Percentiles rank a stretch among this genome's conserved stretches.
Evolutionary conservation across 2,113 vertebrate species (phyloP).

Genomic region (Alouatta palliata): DNA sequence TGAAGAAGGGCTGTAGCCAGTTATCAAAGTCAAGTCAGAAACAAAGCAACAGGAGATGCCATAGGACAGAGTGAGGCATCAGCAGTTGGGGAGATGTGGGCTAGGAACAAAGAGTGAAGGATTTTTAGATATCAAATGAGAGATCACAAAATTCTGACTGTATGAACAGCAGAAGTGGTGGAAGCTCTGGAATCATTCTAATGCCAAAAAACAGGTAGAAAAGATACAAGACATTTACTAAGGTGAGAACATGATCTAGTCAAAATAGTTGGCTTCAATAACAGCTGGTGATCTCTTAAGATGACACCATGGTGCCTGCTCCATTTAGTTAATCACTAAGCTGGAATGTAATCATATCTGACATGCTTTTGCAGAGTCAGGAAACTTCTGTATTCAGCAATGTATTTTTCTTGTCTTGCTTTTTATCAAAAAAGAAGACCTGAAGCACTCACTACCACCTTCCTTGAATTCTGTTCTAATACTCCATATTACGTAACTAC

Average conservation of each 20-base stretch:
- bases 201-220: background rate
- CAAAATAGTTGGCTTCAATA: background rate
- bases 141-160: background rate
- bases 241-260: background rate
- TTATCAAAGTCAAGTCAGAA: background rate
- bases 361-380: background rate
- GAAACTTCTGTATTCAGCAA: background rate
- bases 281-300: background rate
- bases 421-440: background rate
- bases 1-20: background rate
- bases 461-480: background rate
- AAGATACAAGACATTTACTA: background rate
- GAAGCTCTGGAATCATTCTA: background rate
- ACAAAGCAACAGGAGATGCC: background rate
- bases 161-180: background rate
- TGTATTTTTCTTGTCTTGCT: background rate
- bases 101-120: background rate
- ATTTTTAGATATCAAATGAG: background rate
- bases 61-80: background rate
- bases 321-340: background rate
- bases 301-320: background rate
- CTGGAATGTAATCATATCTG: background rate
- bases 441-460: background rate
- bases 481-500: background rate
- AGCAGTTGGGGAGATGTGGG: background rate